Conservation (phyloP, 2,113 vertebrate species). For the Heteronetta atricapilla region DNA sequence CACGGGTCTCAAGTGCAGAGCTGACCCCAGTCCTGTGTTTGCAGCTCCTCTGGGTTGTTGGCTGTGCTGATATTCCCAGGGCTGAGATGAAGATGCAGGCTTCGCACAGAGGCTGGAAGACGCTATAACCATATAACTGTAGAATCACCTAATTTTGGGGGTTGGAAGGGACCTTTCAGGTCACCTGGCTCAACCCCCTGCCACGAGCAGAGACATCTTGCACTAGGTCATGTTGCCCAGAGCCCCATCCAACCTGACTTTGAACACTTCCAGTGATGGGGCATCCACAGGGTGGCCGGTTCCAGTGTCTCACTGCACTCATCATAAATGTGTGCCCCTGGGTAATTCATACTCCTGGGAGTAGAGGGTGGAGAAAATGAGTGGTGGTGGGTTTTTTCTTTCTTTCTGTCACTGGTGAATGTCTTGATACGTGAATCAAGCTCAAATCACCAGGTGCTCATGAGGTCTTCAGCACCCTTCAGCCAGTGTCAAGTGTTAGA, state of each 20-base stretch:
- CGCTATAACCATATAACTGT: background rate
- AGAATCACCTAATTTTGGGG: background rate
- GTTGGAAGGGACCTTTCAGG: background rate
- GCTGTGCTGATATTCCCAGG: background rate
- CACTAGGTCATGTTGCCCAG: background rate
- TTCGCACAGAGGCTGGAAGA: rapidly evolving
- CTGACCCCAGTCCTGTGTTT: rapidly evolving
- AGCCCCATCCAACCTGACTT: background rate
- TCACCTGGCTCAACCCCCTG: background rate
- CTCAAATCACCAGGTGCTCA: background rate
- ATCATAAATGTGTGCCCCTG: background rate
- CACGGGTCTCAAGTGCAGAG: rapidly evolving
- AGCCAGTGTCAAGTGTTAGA: background rate
- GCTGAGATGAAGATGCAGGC: background rate
- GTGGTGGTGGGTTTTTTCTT: rapidly evolving
- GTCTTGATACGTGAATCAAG: rapidly evolving
- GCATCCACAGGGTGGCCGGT: background rate
- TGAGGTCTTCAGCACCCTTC: background rate
- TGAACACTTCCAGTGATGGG: background rate
- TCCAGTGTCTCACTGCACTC: background rate
- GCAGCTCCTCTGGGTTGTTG: background rate
- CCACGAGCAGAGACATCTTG: no score
- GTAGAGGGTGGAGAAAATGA: background rate
- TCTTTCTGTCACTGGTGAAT: background rate
- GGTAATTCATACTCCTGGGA: background rate